Base-by-base conservation (phyloP, 1,140 invertebrate genomes). In the Batillaria attramentaria region DNA sequence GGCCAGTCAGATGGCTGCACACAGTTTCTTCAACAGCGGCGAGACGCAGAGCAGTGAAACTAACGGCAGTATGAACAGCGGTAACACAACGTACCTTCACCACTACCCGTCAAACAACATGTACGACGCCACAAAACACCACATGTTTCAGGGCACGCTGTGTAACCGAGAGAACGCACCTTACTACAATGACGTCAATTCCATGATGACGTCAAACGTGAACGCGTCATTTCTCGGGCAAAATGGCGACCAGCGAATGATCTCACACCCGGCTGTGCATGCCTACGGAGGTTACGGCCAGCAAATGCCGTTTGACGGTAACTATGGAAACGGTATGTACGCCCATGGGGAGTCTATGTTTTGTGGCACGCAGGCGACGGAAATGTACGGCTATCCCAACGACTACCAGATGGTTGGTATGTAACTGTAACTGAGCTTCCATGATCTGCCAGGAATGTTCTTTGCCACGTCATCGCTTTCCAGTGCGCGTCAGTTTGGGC, bases 321-420 rank as follows among this genome's bases (percentile, higher is more conserved):
- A 41, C 72, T 75, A 75, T 62, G 50, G 72, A 2, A 46, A 50
- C 70, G 20, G n/a, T 28, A 33, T 31, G n/a, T 72, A 73, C 33
- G 28, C 46, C 3, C 72, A 50, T 3, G 35, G 20, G 2, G 68
- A 70, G 13, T 43, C n/a, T 33, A 57, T 73, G 72, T 54, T 57
- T n/a, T 41, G 72, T 37, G 31, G n/a, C 31, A 35, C 5, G 10
- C 41, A 24, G 20, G n/a, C 24, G 8, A 50, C 6, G 33, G 72
- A 75, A 10, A 42, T 75, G 72, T 75, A 42, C 57, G 42, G 31
- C 68, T 75, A 62, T n/a, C n/a, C 72, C n/a, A 57, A 31, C n/a
- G 72, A 75, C 16, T 35, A 62, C 28, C 72, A 60, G 57, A 62
- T 75, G 54, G 72, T 75, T 0, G 18, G 46, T 10, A 75, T 75